Evolutionary conservation across 2,113 vertebrate genomes (phyloP).

Genomic region (Pseudorhombus dupliciocellatus): DNA sequence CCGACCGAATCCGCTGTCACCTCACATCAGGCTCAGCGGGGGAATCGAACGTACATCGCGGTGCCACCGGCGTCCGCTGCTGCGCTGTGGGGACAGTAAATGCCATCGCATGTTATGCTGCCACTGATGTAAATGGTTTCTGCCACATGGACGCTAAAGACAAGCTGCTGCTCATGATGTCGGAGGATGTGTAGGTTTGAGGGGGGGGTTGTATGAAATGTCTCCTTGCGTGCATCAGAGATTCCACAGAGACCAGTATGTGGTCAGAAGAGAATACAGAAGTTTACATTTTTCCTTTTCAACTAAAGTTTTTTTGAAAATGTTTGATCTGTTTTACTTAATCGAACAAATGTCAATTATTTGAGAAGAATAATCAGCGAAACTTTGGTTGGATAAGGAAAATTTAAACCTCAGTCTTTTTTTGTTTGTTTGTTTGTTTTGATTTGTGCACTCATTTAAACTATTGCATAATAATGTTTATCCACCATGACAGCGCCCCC

Average conservation of each 20-base stretch:
- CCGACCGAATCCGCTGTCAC: constrained; percentile 73
- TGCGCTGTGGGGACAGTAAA: constrained; percentile 76
- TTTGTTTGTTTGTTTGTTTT: too few species aligned
- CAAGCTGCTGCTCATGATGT: constrained; percentile 64
- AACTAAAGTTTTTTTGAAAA: too few species aligned
- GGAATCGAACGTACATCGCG: constrained; percentile 67
- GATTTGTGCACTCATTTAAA: neutral
- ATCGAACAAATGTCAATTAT: too few species aligned
- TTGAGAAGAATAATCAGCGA: too few species aligned
- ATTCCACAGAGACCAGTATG: constrained; percentile 3
- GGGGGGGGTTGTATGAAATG: constrained; percentile 21
- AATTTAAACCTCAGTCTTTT: too few species aligned
- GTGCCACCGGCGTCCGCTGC: constrained; percentile 66
- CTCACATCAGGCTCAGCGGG: constrained; percentile 69
- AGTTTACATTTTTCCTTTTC: too few species aligned
- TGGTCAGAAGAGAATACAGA: too few species aligned
- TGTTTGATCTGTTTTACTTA: too few species aligned
- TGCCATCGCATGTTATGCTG: constrained; percentile 76
- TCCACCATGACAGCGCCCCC: neutral
- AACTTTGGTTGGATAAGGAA: too few species aligned
- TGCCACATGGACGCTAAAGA: constrained; percentile 71
- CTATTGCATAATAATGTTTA: neutral
- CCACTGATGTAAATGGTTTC: constrained; percentile 64
- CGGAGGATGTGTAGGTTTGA: constrained; percentile 50
- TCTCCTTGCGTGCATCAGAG: constrained; percentile 29